Base-by-base conservation (phyloP, 2,888 invertebrate genomes). In the Sipha maydis region DNA sequence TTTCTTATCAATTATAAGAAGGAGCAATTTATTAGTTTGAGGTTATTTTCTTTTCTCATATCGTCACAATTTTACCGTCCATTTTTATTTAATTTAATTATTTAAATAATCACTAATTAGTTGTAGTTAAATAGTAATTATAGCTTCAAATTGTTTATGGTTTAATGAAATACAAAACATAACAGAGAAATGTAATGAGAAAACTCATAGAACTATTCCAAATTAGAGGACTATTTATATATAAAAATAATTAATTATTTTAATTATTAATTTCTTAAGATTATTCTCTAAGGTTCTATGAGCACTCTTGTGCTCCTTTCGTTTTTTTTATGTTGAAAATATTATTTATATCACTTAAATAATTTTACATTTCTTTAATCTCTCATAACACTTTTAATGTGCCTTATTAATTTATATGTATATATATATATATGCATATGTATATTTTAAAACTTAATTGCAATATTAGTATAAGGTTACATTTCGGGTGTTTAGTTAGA, bases 321-420 rank as follows among this genome's bases (percentile, higher is more conserved):
- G 61, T 79, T 14, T 75, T 88, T 21, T 75, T 31, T 25, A 21
- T 19, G 7, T 61, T 82, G 31, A 61, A 82, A 75, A 79, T 48
- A 75, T 38, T 34, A 88, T 82, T 48, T 21, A 76, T 61, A 73
- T 41, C 38, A 86, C 85, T 69, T 69, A 11, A 71, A 71, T 14
- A 34, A 85, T 79, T 86, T 82, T 31, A 61, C 28, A 82, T 88
- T 75, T 88, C 25, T 82, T 80, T 80, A n/a, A n/a, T 75, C 67
- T 80, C 8, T 76, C 75, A 4, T 82, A 67, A 75, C n/a, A 76
- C 31, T 17, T 80, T 82, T 82, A 82, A 82, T 88, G 88, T 88
- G 88, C 88, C 88, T 88, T 88, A 88, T 75, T 82, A 88, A 82
- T 75, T 76, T 34, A 88, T 88, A 82, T 76, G 75, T 34, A 34